Conservation (phyloP, 1,140 invertebrate genomes). For the Tigriopus japonicus region DNA sequence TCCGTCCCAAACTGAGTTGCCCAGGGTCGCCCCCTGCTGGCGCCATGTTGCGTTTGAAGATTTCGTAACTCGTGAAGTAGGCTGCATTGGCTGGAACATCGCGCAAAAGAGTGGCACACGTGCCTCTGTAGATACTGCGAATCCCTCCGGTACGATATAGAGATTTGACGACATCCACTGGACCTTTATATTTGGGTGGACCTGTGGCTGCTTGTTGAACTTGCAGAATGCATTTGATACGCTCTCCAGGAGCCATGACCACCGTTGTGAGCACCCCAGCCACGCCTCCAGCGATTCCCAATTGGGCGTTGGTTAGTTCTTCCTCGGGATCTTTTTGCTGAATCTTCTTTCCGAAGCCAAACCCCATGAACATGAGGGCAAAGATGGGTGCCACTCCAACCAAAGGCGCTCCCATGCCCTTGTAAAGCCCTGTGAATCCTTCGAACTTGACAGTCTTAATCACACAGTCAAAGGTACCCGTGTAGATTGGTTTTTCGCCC, state of each 20-base stretch:
- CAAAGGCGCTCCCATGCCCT: constrained; percentile 46
- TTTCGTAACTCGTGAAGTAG: constrained; percentile 94
- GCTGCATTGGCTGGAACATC: constrained; percentile 90
- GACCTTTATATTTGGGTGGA: constrained; percentile 72
- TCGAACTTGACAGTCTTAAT: constrained; percentile 73
- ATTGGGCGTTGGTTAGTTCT: constrained; percentile 46
- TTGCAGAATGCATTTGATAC: constrained; percentile 92
- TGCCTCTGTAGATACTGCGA: constrained; percentile 81
- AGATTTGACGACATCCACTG: constrained; percentile 73
- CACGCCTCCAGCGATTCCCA: constrained; percentile 80
- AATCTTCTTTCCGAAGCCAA: constrained; percentile 67
- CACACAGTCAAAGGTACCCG: constrained; percentile 83
- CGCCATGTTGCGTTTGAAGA: constrained; percentile 48
- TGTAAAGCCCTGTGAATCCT: constrained; percentile 62
- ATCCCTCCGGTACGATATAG: constrained; percentile 85
- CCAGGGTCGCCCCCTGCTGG: constrained; percentile 29
- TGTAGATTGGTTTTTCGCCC: constrained; percentile 55
- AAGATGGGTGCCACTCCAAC: constrained; percentile 40
- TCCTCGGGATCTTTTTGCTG: constrained; percentile 37
- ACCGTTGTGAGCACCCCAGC: constrained; percentile 49
- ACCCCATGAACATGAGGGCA: constrained; percentile 88
- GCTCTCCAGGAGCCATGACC: constrained; percentile 92
- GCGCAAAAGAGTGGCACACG: constrained; percentile 74
- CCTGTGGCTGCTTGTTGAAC: constrained; percentile 27
- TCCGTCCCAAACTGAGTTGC: constrained; percentile 44